Percentiles rank a stretch among this genome's conserved stretches.
Conservation (phyloP, 2,113 vertebrate species). For the Callaeas wilsoni region DNA sequence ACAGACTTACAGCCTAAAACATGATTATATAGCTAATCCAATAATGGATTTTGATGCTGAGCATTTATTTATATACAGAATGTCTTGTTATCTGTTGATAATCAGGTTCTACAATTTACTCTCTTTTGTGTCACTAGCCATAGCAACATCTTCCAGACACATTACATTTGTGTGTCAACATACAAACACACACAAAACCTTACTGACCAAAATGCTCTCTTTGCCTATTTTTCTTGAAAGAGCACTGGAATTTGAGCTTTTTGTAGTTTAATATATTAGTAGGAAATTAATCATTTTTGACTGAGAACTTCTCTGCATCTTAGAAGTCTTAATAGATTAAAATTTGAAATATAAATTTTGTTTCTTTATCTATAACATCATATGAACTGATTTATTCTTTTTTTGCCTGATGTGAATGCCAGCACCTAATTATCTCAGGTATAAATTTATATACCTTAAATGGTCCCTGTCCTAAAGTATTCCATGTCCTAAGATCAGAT, state of each 20-base stretch:
- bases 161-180: conserved; percentile 71
- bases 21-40: conserved; percentile 87
- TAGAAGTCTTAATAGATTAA: conserved; percentile 36
- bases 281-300: conserved; percentile 43
- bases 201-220: conserved; percentile 57
- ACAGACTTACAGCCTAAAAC: conserved; percentile 82
- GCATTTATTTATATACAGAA: conserved; percentile 83
- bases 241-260: conserved; percentile 22
- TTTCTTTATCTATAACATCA: conserved; percentile 18
- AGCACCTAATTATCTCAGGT: neutral
- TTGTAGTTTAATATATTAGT: conserved; percentile 55
- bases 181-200: conserved; percentile 65
- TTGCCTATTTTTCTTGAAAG: conserved; percentile 42
- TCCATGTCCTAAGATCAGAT: neutral
- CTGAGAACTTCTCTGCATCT: neutral
- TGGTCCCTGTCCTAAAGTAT: neutral
- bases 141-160: conserved; percentile 74
- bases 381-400: conserved; percentile 42
- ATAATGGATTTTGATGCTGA: conserved; percentile 82
- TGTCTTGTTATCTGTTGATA: conserved; percentile 84
- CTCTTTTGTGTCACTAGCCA: conserved; percentile 77
- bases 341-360: conserved; percentile 40
- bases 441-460: neutral
- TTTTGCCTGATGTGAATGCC: neutral
- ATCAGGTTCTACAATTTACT: conserved; percentile 82